Evolutionary conservation across 2,888 invertebrate species (phyloP), one percentile per base, ranked within the genome.

Genomic region (Tetranychus truncatus): DNA sequence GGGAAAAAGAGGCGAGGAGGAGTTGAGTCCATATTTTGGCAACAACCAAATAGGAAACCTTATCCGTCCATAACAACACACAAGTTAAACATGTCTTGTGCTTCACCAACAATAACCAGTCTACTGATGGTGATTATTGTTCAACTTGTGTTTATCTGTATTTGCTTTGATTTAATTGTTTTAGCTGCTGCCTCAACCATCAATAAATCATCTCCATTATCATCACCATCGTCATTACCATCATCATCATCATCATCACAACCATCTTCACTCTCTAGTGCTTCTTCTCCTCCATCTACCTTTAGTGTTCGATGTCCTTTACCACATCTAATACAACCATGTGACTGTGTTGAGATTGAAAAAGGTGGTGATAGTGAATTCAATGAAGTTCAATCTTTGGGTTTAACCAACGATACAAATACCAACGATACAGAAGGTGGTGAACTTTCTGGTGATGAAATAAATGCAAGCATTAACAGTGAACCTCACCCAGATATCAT

Each of bases 401-500:
- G n/a, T 24, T 24, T 69, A 24, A 45, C n/a, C 34, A 45, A 72
- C 34, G 72, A 45, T 15, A 66, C 66, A 66, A 66, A 6, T 18
- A 45, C n/a, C 34, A 45, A 72, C 45, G 72, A 45, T 15, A 72
- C 24, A 18, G 71, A 24, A 71, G 71, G 24, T n/a, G 34, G 5
- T 34, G 3, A 34, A 34, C 34, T 34, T 34, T 34, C 20, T 9
- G 67, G 67, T 21, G 67, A 21, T 21, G 67, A 21, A 67, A 21
- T 67, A 21, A 69, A 69, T 45, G 24, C 24, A 21, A 34, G 4
- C 34, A 34, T 20, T 24, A 24, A 20, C 9, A 72, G 45, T 45
- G 45, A 72, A 72, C 72, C 72, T 66, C 74, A 75, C 74, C 76
- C 75, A 24, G 76, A 76, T 71, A 45, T 72, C 15, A 76, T 78